These are phyloP conservation scores for Tetramorium bicarinatum DNA, from an alignment of 2,888 invertebrate genomes.

Conservation along the genomic window DNA sequence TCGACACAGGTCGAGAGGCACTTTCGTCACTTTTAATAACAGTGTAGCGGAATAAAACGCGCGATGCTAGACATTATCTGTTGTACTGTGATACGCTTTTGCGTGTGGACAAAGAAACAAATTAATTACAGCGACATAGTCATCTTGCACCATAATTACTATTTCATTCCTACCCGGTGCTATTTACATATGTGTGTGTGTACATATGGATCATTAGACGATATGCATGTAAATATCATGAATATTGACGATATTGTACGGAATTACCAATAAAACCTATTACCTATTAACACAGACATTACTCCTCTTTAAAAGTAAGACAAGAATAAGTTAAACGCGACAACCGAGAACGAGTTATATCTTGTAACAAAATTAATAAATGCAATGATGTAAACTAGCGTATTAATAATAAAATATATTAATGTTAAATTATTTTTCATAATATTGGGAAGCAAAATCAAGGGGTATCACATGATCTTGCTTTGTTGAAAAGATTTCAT, in stretches of 20 bases:
- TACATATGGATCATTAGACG: slow-evolving; percentile 77
- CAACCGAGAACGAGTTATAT: slow-evolving; percentile 75
- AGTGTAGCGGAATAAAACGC: slow-evolving; percentile 33
- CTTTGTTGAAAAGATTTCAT: not conserved
- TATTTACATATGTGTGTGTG: slow-evolving; percentile 79
- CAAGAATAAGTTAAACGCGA: slow-evolving; percentile 61
- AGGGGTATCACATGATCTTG: not conserved
- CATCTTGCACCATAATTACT: slow-evolving; percentile 59
- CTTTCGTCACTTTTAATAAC: not conserved
- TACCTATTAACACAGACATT: slow-evolving; percentile 69
- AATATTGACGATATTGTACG: slow-evolving; percentile 68
- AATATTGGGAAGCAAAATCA: slow-evolving; percentile 37
- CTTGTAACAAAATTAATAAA: slow-evolving; percentile 82
- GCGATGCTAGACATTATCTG: slow-evolving; percentile 44
- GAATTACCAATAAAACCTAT: slow-evolving; percentile 71
- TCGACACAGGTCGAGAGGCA: slow-evolving; percentile 10
- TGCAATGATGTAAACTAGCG: slow-evolving; percentile 80
- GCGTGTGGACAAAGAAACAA: slow-evolving; percentile 43
- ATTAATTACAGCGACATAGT: slow-evolving; percentile 55
- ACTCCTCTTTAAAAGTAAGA: slow-evolving; percentile 54
- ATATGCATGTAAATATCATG: slow-evolving; percentile 79
- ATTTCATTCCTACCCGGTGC: slow-evolving; percentile 81
- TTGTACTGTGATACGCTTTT: slow-evolving; percentile 62
- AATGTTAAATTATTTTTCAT: slow-evolving; percentile 61
- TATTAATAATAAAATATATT: slow-evolving; percentile 38